Percentiles rank a stretch among this genome's conserved stretches.
Conservation (phyloP, 2,113 vertebrate genomes). For the Shinisaurus crocodilurus region DNA sequence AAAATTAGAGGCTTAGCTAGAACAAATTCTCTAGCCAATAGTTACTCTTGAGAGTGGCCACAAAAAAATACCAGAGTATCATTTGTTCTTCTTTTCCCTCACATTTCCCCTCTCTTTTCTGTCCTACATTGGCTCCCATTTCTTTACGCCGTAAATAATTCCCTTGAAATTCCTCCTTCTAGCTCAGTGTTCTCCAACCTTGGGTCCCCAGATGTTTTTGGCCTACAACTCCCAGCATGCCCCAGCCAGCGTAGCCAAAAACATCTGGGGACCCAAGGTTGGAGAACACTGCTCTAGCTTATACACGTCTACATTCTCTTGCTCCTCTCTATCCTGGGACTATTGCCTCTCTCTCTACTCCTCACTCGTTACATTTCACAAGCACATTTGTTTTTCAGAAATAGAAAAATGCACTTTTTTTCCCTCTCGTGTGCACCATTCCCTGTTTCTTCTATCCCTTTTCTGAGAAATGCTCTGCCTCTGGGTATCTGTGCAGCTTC, state of each 20-base stretch:
- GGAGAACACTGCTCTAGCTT: too few species aligned
- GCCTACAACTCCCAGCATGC: too few species aligned
- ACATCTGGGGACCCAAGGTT: too few species aligned
- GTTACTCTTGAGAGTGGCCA: not conserved
- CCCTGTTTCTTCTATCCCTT: not conserved
- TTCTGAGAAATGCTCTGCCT: not conserved
- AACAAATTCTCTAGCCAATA: not conserved
- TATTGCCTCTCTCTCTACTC: not conserved
- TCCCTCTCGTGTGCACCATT: not conserved
- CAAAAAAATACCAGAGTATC: not conserved
- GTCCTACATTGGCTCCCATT: not conserved
- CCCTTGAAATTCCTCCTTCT: not conserved
- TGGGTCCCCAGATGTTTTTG: too few species aligned
- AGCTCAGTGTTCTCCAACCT: too few species aligned
- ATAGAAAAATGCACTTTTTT: not conserved
- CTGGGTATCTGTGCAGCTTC: not conserved
- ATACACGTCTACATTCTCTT: not conserved
- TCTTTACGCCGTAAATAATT: not conserved
- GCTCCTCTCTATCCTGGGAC: not conserved
- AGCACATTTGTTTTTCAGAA: not conserved
- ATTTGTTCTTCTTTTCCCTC: not conserved
- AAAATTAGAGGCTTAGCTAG: not conserved
- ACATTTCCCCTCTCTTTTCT: not conserved
- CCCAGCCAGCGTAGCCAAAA: too few species aligned
- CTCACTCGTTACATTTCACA: not conserved